Evolutionary conservation across 2,888 invertebrate genomes (phyloP).

Genomic region (Rotaria socialis): DNA sequence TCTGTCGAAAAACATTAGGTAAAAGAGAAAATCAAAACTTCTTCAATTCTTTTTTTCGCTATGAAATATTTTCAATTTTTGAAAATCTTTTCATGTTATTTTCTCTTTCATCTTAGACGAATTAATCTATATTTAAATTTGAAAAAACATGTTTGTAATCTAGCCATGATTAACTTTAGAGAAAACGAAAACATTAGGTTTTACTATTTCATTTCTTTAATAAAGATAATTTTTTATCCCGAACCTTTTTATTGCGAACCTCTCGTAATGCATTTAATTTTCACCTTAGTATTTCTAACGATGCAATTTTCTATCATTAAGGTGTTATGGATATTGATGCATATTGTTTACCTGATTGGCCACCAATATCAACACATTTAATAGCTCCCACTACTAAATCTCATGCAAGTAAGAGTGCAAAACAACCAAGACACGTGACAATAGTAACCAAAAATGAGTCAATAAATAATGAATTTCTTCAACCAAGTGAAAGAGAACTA

Average conservation of each 20-base stretch:
- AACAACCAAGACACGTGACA: background rate
- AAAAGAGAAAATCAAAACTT: background rate
- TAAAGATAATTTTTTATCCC: background rate
- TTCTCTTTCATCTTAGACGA: too few species aligned
- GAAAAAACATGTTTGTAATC: too few species aligned
- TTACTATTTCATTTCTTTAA: too few species aligned
- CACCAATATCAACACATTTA: background rate
- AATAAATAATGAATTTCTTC: background rate
- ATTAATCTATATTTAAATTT: too few species aligned
- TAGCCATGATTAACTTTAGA: too few species aligned
- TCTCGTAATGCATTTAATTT: too few species aligned
- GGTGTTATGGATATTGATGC: conserved; percentile 6
- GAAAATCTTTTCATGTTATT: too few species aligned
- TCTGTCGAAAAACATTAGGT: conserved; percentile 28
- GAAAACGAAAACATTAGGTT: too few species aligned
- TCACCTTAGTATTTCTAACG: too few species aligned
- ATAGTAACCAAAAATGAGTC: background rate
- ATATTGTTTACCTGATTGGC: background rate
- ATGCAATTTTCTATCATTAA: background rate
- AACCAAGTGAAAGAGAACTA: background rate
- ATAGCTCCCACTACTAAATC: background rate
- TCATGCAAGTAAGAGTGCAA: background rate
- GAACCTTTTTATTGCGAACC: background rate
- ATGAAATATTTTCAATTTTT: too few species aligned
- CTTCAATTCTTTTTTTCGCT: background rate